These are phyloP conservation scores for Hyppa rectilinea DNA, from an alignment of 2,888 invertebrate genomes.

Conservation along the genomic window DNA sequence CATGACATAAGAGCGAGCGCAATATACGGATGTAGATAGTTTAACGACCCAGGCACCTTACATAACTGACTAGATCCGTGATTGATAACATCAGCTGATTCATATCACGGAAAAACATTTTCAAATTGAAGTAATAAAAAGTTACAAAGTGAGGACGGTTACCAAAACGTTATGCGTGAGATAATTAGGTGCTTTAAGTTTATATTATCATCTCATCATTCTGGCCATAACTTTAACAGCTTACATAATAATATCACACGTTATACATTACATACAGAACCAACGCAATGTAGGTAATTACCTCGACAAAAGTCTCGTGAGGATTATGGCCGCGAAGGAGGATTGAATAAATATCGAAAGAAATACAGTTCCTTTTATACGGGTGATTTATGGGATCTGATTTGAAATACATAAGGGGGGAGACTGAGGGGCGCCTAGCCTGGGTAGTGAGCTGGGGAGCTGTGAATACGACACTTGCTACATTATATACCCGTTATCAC, in stretches of 20 bases:
- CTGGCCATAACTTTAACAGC: slow-evolving; percentile 28
- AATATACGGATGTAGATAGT: slow-evolving; percentile 26
- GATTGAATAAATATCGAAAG: slow-evolving; percentile 73
- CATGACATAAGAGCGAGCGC: slow-evolving; percentile 41
- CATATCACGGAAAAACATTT: slow-evolving; percentile 7
- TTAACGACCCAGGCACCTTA: slow-evolving; percentile 49
- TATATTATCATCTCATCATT: slow-evolving; percentile 12
- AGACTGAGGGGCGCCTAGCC: slow-evolving; percentile 79
- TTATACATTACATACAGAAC: slow-evolving; percentile 30
- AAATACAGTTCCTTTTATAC: slow-evolving; percentile 65
- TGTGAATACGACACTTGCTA: slow-evolving; percentile 71
- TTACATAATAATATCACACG: slow-evolving; percentile 43
- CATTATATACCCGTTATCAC: slow-evolving; percentile 61
- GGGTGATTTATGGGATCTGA: slow-evolving; percentile 80
- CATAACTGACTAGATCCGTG: slow-evolving; percentile 50
- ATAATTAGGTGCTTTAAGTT: slow-evolving; percentile 27
- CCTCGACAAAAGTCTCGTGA: slow-evolving; percentile 51
- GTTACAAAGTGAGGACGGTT: slow-evolving; percentile 7
- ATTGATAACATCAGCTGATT: slow-evolving; percentile 27
- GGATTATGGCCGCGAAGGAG: slow-evolving; percentile 55
- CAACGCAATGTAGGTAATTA: slow-evolving; percentile 51
- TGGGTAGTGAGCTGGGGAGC: slow-evolving; percentile 67
- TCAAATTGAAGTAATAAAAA: slow-evolving; percentile 20
- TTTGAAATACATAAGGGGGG: slow-evolving; percentile 78
- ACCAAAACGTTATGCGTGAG: slow-evolving; percentile 15